A percentile compares a stretch with the other conserved stretches of the same genome.
phyloP scores from a whole-genome alignment of 1,140 invertebrate species.

The Nephila pilipes region DNA sequence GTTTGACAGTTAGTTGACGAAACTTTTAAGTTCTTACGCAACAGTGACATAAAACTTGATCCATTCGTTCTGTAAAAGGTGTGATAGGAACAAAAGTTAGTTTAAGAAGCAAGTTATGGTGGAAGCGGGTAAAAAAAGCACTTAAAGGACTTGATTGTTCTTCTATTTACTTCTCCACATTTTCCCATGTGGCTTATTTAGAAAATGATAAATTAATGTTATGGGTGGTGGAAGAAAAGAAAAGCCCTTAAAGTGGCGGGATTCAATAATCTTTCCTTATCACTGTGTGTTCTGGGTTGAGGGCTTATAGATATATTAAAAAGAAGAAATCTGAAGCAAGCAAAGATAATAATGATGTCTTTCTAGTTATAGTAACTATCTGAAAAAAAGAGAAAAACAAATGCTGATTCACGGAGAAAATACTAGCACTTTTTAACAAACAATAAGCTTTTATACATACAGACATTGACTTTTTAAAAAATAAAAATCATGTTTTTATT shows the following conservation, averaged over 20 bases:
- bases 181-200: constrained; percentile 8
- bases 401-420: too few species aligned
- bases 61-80: constrained; percentile 51
- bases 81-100: constrained; percentile 22
- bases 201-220: constrained; percentile 46
- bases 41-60: constrained; percentile 31
- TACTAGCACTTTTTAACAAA: too few species aligned
- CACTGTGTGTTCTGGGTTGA: background rate
- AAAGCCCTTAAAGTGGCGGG: background rate
- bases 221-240: background rate
- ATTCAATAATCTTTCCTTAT: background rate
- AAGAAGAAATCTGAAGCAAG: background rate
- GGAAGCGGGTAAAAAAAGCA: constrained; percentile 42
- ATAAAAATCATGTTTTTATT: too few species aligned
- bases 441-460: too few species aligned
- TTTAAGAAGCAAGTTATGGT: constrained; percentile 24
- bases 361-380: too few species aligned
- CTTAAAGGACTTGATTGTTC: constrained; percentile 41
- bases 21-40: constrained; percentile 67
- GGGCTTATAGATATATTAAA: background rate
- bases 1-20: constrained; percentile 73
- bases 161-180: constrained; percentile 19
- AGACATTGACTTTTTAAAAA: too few species aligned
- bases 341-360: background rate
- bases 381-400: too few species aligned